phyloP scores from a whole-genome alignment of 2,888 invertebrate genomes.

The Ormia ochracea region DNA sequence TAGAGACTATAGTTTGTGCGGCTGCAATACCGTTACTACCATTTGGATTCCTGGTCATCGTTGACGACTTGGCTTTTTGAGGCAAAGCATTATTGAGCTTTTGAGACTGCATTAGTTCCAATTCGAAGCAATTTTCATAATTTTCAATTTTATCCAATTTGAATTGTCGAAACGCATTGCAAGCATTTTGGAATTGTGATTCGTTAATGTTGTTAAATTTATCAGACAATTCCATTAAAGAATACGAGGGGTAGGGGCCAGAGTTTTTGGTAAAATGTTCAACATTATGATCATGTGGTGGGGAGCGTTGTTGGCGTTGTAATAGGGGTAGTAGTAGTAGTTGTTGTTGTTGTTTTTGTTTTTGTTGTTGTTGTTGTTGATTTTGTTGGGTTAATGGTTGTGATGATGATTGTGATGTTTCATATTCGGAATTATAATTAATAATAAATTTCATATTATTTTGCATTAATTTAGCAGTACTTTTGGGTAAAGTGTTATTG shows the following conservation, averaged over 20 bases:
- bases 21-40: constrained; percentile 31
- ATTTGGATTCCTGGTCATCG: constrained; percentile 59
- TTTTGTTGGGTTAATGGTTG: constrained; percentile 63
- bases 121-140: constrained; percentile 72
- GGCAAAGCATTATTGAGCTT: constrained; percentile 55
- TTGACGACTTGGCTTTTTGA: constrained; percentile 4
- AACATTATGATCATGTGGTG: constrained; percentile 60
- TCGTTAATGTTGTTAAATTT: constrained; percentile 61
- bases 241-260: constrained; percentile 32
- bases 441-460: constrained; percentile 67
- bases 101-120: constrained; percentile 68
- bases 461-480: constrained; percentile 55
- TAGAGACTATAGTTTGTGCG: constrained; percentile 23
- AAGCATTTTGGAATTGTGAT: constrained; percentile 71
- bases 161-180: constrained; percentile 73
- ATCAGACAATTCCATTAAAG: constrained; percentile 42
- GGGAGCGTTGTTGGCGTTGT: constrained; percentile 54
- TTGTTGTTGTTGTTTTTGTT: constrained; percentile 62
- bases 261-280: constrained; percentile 58
- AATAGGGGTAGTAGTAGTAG: constrained; percentile 62
- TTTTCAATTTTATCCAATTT: constrained; percentile 75
- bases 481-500: constrained; percentile 58
- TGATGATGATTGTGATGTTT: constrained; percentile 64
- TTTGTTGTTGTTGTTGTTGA: constrained; percentile 54
- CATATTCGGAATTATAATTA: constrained; percentile 72